Base-by-base conservation (phyloP, 2,888 invertebrate species). In the Plebejus argus region DNA sequence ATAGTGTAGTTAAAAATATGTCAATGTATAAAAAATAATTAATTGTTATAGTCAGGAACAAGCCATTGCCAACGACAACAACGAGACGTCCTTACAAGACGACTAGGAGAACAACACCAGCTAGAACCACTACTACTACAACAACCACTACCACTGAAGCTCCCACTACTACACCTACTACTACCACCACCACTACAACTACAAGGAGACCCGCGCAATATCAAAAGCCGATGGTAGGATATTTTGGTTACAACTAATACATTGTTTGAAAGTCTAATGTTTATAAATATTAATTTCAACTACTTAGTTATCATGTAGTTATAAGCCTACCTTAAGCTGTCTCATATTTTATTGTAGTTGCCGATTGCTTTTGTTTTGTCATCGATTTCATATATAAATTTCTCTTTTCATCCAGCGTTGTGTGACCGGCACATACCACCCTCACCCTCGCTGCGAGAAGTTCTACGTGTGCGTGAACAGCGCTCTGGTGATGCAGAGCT, bases 381-480 rank as follows among this genome's bases (percentile, higher is more conserved):
- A 10, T 10, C 39, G 8, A 10, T 39, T 10, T 10, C 8, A 39
- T 10, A 39, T 8, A 45, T 12, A 45, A 45, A 10, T 12, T 45
- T 0, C 45, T 39, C 45, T 12, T 45, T 12, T 12, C 10, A 45
- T 18, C 18, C 82, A 94, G 94, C 86, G 86, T 4, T 97, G 97
- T 85, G 90, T 91, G n/a, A 95, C 96, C 56, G 98, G 97, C 0
- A 95, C 96, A 10, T 98, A 97, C 87, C 97, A 97, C 84, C 93
- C 96, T 0, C 97, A 97, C 83, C 95, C 96, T 0, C 95, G 95
- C 76, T 98, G 98, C 84, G 95, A 95, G 77, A 95, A 95, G 83
- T 98, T 97, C 88, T 96, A 96, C 84, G 95, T 98, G 28, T 98
- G 98, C 86, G 96, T 97, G 12, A 97, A 97, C 87, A 96, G 96